Conservation (phyloP, 2,113 vertebrate genomes). For the Emydocephalus ijimae region DNA sequence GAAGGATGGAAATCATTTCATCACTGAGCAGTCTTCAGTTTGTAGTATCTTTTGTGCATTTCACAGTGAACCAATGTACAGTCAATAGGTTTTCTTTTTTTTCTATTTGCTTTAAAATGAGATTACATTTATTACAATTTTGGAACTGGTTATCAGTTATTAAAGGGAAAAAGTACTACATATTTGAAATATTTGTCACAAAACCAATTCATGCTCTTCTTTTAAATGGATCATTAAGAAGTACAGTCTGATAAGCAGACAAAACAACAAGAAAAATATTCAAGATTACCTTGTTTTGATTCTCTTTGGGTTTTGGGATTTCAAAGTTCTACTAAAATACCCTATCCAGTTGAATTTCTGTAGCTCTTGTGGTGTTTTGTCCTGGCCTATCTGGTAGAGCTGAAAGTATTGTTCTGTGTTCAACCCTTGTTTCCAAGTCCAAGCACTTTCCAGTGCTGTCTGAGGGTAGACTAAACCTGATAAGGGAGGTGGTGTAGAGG, state of each 20-base stretch:
- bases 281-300: background rate
- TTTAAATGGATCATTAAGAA: background rate
- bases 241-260: background rate
- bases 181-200: constrained; percentile 16
- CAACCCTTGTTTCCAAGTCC: background rate
- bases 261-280: background rate
- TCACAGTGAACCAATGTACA: background rate
- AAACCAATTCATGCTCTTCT: background rate
- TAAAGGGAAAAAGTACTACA: background rate
- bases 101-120: background rate
- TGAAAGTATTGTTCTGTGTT: background rate
- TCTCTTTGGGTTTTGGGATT: background rate
- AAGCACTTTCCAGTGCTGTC: background rate
- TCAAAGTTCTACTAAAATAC: background rate
- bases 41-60: background rate
- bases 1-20: background rate
- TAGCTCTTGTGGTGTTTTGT: background rate
- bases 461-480: background rate
- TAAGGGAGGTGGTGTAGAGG: background rate
- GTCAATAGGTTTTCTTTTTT: background rate
- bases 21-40: constrained; percentile 20
- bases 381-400: background rate
- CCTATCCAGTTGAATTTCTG: background rate
- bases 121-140: background rate
- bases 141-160: constrained; percentile 16